Evolutionary conservation across 2,113 vertebrate genomes (phyloP), one percentile per base, ranked within the genome.

Genomic region (Eublepharis macularius): DNA sequence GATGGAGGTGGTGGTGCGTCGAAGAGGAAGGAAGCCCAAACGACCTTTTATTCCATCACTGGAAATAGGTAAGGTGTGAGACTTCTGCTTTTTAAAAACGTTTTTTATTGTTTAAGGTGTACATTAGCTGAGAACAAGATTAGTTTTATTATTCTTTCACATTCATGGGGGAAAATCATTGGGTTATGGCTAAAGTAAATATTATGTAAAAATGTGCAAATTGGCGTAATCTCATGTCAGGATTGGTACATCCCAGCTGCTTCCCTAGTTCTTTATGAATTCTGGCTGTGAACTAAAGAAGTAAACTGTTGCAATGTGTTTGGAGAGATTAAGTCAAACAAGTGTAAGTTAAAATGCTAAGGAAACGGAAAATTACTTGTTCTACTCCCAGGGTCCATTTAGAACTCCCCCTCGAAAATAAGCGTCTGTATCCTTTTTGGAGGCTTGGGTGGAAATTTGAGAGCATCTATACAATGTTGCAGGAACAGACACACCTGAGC

Each of bases 281-380:
- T 94, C 89, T 94, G 94, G 93, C 95, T 94, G 82, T 82, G 95
- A 94, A 87, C 95, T 85, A 76, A 81, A 80, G 91, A 95, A 94
- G 94, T 96, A 96, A 97, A 97, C 95, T 92, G 51, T 94, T 80
- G 90, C 87, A 83, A 94, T 91, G 84, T 95, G 92, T 95, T 81
- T 94, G 95, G 91, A 94, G 91, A 93, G 92, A 94, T 94, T 85
- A 95, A 95, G 92, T 93, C 95, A 96, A 96, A 97, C 95, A 96
- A 93, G 88, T 84, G 89, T 94, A 92, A 94, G 88, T 88, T 93
- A 92, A 93, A 95, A 93, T 76, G 86, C 87, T 88, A 93, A 93
- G 93, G 95, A 95, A 95, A 93, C 91, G 94, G 94, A 95, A 96
- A 96, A 94, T 88, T 91, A 87, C 90, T 91, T 93, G 87, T 82